phyloP scores from a whole-genome alignment of 2,797 vertebrate genomes.

The Cirrhinus mrigala region DNA sequence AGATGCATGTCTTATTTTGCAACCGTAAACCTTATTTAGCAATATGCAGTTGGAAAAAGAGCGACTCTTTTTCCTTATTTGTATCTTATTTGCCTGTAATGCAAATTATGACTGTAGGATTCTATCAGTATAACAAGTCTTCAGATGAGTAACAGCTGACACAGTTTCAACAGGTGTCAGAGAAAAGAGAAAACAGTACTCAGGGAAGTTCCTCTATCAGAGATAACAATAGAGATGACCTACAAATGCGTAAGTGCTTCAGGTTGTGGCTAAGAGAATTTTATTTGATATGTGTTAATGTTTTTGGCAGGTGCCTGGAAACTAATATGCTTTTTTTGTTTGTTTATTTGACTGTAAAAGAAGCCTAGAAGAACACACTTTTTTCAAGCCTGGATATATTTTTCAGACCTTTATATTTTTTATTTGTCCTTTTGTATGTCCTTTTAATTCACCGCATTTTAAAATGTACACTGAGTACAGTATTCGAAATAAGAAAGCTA shows the following conservation, averaged over 20 bases:
- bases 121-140: conserved; percentile 17
- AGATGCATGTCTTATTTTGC: conserved; percentile 3
- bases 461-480: not conserved
- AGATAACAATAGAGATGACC: conserved; percentile 5
- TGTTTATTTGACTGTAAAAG: not conserved
- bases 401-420: not conserved
- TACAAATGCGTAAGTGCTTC: not conserved
- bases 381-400: not conserved
- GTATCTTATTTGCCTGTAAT: conserved; percentile 69
- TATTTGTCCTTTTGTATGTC: not conserved
- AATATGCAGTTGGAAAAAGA: not conserved
- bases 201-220: conserved; percentile 61
- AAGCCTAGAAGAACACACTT: not conserved
- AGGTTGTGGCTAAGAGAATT: not conserved
- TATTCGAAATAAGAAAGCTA: not conserved
- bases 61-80: conserved; percentile 56
- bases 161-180: conserved; percentile 29
- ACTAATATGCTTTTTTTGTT: not conserved
- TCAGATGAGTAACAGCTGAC: conserved; percentile 15
- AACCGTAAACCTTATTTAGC: not conserved
- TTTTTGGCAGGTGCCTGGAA: not conserved
- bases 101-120: conserved; percentile 52
- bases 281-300: not conserved
- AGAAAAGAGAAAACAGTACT: not conserved
- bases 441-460: not conserved